Conservation (phyloP, 2,888 invertebrate species). For the Megalurothrips usitatus region DNA sequence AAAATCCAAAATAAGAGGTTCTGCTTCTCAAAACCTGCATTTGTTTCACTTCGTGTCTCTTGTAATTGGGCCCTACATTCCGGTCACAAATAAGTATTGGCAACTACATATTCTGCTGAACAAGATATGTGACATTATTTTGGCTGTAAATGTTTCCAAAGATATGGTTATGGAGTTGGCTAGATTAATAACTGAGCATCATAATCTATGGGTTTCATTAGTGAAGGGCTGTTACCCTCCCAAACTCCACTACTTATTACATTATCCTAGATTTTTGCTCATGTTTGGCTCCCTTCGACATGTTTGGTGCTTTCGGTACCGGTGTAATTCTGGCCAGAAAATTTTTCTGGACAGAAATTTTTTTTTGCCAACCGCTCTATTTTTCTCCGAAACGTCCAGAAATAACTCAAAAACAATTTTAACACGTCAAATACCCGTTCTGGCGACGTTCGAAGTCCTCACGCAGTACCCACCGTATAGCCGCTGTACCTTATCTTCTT, state of each 20-base stretch:
- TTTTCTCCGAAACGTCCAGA: no score
- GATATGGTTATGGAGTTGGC: neutral
- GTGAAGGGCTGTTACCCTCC: neutral
- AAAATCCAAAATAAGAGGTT: neutral
- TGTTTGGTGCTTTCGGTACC: neutral
- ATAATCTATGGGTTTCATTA: neutral
- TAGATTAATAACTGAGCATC: neutral
- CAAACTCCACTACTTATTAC: neutral
- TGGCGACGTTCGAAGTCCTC: no score
- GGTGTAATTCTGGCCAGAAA: no score
- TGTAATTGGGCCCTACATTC: neutral
- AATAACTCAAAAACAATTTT: no score
- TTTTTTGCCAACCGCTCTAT: no score
- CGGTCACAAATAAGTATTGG: neutral
- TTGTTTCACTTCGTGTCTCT: neutral
- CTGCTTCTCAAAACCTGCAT: neutral
- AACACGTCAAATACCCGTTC: no score
- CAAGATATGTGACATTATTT: neutral
- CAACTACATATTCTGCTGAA: neutral
- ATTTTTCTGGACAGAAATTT: no score
- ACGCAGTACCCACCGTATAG: no score
- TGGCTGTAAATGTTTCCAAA: neutral
- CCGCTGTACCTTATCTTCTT: no score
- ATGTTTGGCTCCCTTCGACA: neutral
- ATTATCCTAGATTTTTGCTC: neutral